Base-by-base conservation (phyloP, 2,797 vertebrate genomes). In the Paedocypris micromegethes region DNA sequence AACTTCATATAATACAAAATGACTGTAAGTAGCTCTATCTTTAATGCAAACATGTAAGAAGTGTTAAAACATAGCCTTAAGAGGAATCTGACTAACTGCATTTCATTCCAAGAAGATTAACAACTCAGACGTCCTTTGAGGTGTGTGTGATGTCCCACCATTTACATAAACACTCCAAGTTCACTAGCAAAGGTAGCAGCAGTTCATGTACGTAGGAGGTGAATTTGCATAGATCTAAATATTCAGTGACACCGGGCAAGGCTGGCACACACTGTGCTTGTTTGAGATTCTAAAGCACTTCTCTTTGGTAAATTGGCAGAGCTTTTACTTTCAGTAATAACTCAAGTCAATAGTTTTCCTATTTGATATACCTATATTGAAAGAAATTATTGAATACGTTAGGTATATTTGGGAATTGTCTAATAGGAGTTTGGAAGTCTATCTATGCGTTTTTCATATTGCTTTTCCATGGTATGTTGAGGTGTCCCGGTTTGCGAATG, bases 201-300 rank as follows among this genome's bases (percentile, higher is more conserved):
- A 75, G 65, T 69, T 74, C 78, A 77, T 78, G 23, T 83, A 77
- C 69, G 80, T 83, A 78, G 82, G 82, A 80, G 81, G 74, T 7
- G 44, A 70, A 84, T 87, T 88, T 88, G 79, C 80, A 87, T 86
- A 79, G 7, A 83, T 83, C 83, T 83, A 59, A 85, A 87, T 86
- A 80, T 85, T 76, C 75, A 78, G 75, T 77, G 78, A 74, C 75
- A 64, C 58, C 49, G 62, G 70, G 80, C 70, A 73, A 79, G 77
- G 53, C 64, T 53, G 60, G 65, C 62, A 69, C 59, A 64, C 63
- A 66, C 63, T 70, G 58, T 45, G 44, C 66, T 56, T 68, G 64
- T 68, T 75, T 80, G 58, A 78, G 70, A 66, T 74, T 50, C 72
- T 72, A 66, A 75, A 49, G 63, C n/a, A 60, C 62, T 58, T 66